phyloP scores from a whole-genome alignment of 2,888 invertebrate species.

The Scaptomyza parva region DNA sequence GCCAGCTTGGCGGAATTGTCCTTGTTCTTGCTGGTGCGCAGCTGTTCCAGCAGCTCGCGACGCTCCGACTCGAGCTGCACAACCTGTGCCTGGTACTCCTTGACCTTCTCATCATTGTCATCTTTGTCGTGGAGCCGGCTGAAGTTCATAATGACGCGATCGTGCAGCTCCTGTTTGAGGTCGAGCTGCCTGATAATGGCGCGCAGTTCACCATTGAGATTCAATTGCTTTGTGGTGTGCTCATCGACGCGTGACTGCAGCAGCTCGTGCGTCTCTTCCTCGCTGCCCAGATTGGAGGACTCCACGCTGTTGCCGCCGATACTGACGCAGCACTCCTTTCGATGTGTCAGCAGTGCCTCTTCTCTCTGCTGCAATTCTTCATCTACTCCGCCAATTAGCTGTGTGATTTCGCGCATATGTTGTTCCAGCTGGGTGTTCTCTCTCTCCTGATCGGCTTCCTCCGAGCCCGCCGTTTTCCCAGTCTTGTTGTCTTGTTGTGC shows the following conservation, averaged over 20 bases:
- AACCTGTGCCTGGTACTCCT: conserved; percentile 90
- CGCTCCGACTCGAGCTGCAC: conserved; percentile 90
- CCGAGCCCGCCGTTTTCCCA: no score
- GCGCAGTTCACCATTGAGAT: conserved; percentile 88
- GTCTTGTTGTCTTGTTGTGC: conserved; percentile 71
- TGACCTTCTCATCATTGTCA: conserved; percentile 86
- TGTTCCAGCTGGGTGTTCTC: conserved; percentile 71
- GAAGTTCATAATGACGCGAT: conserved; percentile 80
- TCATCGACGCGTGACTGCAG: conserved; percentile 80
- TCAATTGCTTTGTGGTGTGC: conserved; percentile 85
- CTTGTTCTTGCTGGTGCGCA: conserved; percentile 87
- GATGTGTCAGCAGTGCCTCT: conserved; percentile 71
- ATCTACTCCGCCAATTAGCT: conserved; percentile 65
- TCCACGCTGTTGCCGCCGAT: conserved; percentile 5
- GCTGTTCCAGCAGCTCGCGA: conserved; percentile 88
- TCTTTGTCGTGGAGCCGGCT: conserved; percentile 63
- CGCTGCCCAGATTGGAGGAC: conserved; percentile 85
- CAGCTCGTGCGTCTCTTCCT: conserved; percentile 75
- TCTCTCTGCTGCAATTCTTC: conserved; percentile 76
- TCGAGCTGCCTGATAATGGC: conserved; percentile 86
- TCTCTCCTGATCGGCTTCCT: background rate
- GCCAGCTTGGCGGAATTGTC: conserved; percentile 88
- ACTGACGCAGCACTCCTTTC: conserved; percentile 49
- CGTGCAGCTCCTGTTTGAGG: conserved; percentile 83
- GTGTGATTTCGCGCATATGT: conserved; percentile 60